phyloP scores from a whole-genome alignment of 2,888 invertebrate genomes.

The Papilio protenor region DNA sequence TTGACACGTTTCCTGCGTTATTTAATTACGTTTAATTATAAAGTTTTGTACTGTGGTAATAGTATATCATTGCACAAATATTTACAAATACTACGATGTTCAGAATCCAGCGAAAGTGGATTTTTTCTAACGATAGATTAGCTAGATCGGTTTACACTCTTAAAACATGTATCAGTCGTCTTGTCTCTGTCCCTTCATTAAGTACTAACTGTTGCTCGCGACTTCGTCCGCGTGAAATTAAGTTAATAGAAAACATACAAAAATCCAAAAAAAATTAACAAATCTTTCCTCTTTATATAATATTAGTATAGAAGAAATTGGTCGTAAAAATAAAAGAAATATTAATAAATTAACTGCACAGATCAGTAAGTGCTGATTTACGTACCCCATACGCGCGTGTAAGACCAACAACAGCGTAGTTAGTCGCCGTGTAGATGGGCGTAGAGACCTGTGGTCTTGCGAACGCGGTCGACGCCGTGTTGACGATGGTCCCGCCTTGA shows the following conservation, averaged over 20 bases:
- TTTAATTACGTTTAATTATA: background rate
- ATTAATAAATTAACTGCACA: background rate
- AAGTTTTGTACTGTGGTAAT: background rate
- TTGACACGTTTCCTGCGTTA: background rate
- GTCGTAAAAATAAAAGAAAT: background rate
- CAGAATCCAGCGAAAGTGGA: background rate
- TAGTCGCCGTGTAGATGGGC: slow-evolving; percentile 91
- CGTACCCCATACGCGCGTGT: slow-evolving; percentile 89
- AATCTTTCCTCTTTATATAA: too few relatives aligned
- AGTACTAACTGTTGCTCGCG: too few relatives aligned
- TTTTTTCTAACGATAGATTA: background rate
- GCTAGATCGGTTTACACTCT: background rate
- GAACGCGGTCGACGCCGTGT: slow-evolving; percentile 90
- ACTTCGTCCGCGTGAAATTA: too few relatives aligned
- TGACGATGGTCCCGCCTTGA: slow-evolving; percentile 89
- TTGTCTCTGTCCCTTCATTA: too few relatives aligned
- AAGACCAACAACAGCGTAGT: slow-evolving; percentile 89
- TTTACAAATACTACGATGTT: background rate
- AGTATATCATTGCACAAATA: background rate
- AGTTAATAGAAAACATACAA: too few relatives aligned
- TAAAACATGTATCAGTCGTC: too few relatives aligned
- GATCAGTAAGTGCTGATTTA: background rate
- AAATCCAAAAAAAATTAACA: too few relatives aligned
- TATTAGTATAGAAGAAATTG: background rate
- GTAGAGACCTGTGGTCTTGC: slow-evolving; percentile 88